phyloP scores from a whole-genome alignment of 2,113 vertebrate species.

The Peucedramus taeniatus region DNA sequence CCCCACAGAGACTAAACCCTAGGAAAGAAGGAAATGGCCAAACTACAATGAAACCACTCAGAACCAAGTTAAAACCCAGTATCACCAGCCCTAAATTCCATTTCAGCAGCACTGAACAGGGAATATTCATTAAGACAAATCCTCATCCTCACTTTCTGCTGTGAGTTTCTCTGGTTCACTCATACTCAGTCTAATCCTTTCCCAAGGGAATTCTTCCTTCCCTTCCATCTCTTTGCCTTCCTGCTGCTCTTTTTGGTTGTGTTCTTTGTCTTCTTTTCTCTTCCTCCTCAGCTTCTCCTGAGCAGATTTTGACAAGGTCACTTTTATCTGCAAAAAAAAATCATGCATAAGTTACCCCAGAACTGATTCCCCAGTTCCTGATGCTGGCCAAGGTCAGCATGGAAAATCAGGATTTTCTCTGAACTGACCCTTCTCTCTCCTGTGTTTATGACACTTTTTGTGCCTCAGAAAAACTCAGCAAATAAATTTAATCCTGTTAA shows the following conservation, averaged over 20 bases:
- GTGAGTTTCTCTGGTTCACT: conserved; percentile 53
- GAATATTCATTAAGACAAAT: background rate
- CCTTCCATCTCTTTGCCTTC: conserved; percentile 54
- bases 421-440: background rate
- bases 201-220: conserved; percentile 70
- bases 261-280: conserved; percentile 70
- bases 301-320: conserved; percentile 73
- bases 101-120: background rate
- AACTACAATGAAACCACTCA: background rate
- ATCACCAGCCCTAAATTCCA: background rate
- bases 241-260: conserved; percentile 31
- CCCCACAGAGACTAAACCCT: conserved; percentile 69
- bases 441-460: background rate
- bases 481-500: too few relatives aligned
- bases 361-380: background rate
- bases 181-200: conserved; percentile 65
- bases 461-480: background rate
- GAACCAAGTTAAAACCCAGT: background rate
- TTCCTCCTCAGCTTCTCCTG: conserved; percentile 77
- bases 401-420: background rate
- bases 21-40: background rate
- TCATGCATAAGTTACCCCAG: background rate
- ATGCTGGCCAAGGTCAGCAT: background rate
- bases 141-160: conserved; percentile 65
- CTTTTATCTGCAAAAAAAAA: conserved; percentile 68